Conservation (phyloP, 1,140 invertebrate species). For the Cepaea nemoralis region DNA sequence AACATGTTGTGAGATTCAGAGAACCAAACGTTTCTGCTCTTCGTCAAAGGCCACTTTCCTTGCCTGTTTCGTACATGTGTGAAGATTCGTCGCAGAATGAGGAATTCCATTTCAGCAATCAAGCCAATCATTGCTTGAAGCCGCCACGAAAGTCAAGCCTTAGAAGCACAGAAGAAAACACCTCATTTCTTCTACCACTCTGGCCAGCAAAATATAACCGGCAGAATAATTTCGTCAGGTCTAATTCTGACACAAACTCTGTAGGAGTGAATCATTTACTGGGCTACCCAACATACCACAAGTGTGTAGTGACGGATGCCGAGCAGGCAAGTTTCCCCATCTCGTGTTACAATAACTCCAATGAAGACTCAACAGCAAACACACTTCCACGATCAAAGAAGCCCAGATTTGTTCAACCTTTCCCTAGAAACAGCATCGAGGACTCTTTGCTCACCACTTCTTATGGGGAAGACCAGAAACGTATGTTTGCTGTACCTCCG, state of each 20-base stretch:
- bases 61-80: neutral
- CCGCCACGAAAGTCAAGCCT: neutral
- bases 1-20: neutral
- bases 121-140: neutral
- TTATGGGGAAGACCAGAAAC: neutral
- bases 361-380: neutral
- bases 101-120: neutral
- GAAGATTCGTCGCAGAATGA: neutral
- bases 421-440: neutral
- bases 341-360: neutral
- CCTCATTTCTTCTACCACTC: neutral
- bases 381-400: neutral
- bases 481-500: neutral
- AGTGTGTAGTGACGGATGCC: neutral
- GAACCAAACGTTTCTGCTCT: neutral
- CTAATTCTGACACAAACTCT: neutral
- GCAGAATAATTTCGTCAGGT: neutral
- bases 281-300: neutral
- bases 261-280: neutral
- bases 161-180: neutral
- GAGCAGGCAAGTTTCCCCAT: neutral
- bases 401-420: neutral
- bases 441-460: neutral
- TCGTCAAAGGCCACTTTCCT: neutral
- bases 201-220: neutral